Evolutionary conservation across 1,140 invertebrate genomes (phyloP), one percentile per base, ranked within the genome.

Genomic region (Periplaneta americana): DNA sequence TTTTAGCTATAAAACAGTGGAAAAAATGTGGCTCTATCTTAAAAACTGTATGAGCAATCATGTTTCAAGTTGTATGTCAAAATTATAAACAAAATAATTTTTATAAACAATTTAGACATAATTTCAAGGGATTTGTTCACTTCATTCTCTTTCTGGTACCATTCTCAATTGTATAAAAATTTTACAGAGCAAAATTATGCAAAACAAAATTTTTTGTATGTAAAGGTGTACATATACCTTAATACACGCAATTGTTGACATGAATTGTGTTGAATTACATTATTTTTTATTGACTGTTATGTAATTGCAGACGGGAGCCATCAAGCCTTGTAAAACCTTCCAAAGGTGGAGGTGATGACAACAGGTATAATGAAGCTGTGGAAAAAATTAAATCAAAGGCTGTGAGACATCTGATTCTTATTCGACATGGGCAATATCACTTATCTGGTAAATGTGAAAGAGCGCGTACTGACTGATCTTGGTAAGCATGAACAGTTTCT

Each of bases 391-490:
- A 80, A 80, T n/a, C 48, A 22, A 80, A 48, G 86, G 94, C 94
- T 6, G 91, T 92, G 0, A 89, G 98, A 39, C 95, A 99, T 87
- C 87, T 99, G 36, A 91, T 99, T 83, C 90, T 99, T 10, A 95
- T 99, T 83, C 91, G 98, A 39, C 98, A 99, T 89, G 98, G 98
- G 0, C 98, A 99, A 86, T 99, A 99, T 86, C 92, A 97, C 84
- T 85, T 93, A 32, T 88, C 91, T 34, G 96, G 95, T 1, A 88
- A 89, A 74, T 91, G 87, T 28, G 97, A 98, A 90, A n/a, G 93
- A 96, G 36, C 91, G 94, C 86, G 89, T 88, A 76, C 90, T 99
- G 2, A 99, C 97, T 11, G 89, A 93, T 75, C 89, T 98, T 83
- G 96, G 96, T 92, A 87, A 84, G 82, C 89, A 85, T 66, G n/a